Conservation (phyloP, 92 coral and sea anemone species). For the Pocillopora meandrina region DNA sequence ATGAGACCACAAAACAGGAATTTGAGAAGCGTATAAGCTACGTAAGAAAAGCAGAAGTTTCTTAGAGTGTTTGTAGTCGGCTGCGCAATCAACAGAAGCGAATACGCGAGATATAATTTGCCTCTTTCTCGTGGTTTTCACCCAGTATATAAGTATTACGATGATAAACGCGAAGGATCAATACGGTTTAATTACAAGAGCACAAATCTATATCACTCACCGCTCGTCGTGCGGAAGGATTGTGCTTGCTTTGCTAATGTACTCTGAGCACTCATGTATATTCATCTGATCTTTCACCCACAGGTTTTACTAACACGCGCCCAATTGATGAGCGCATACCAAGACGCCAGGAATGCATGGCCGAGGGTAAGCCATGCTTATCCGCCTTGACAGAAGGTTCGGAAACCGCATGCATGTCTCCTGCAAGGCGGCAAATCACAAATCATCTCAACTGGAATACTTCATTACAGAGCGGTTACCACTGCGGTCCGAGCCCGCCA, state of each 20-base stretch:
- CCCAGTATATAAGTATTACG: not conserved
- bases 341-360: slow-evolving; percentile 24
- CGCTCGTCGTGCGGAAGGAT: not conserved
- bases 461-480: not conserved
- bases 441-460: slow-evolving; percentile 24
- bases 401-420: slow-evolving; percentile 26
- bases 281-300: slow-evolving; percentile 22
- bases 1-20: too few relatives aligned
- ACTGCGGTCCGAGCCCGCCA: not conserved
- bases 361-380: slow-evolving; percentile 14
- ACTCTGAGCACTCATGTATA: slow-evolving; percentile 3
- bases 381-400: slow-evolving; percentile 7
- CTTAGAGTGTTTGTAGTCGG: not conserved
- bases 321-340: slow-evolving; percentile 1
- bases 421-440: slow-evolving; percentile 26
- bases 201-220: not conserved
- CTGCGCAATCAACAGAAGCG: not conserved
- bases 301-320: slow-evolving; percentile 10
- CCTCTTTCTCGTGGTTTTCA: not conserved
- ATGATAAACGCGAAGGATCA: not conserved
- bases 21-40: too few relatives aligned
- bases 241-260: not conserved
- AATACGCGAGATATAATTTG: not conserved
- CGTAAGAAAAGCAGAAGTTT: not conserved
- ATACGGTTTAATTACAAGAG: not conserved